A percentile compares a stretch with the other conserved stretches of the same genome.
Evolutionary conservation across 2,113 vertebrate species (phyloP).

Genomic region (Hymenochirus boettgeri): DNA sequence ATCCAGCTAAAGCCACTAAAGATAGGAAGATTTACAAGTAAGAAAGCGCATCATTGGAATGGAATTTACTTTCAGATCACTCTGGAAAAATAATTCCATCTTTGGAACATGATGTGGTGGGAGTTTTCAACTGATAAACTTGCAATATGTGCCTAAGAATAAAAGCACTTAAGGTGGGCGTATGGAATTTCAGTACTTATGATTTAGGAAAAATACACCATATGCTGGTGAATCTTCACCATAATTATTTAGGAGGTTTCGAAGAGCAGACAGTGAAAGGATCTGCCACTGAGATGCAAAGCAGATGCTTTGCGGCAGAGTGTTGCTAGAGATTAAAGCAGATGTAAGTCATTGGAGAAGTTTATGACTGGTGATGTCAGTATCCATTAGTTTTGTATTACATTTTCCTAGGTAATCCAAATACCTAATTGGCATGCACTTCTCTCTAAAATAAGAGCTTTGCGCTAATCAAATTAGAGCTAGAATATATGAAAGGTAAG

Average conservation of each 20-base stretch:
- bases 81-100: neutral
- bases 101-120: neutral
- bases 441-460: neutral
- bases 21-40: neutral
- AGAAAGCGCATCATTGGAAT: neutral
- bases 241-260: neutral
- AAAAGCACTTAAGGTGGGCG: neutral
- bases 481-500: neutral
- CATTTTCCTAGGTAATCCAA: neutral
- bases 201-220: neutral
- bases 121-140: neutral
- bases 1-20: neutral
- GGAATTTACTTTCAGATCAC: neutral
- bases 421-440: constrained; percentile 1
- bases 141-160: neutral
- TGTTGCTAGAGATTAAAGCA: neutral
- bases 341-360: neutral
- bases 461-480: neutral
- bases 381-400: constrained; percentile 1
- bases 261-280: neutral
- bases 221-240: neutral
- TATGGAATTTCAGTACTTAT: neutral
- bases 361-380: constrained; percentile 2
- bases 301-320: neutral
- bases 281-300: neutral